phyloP scores from a whole-genome alignment of 2,113 vertebrate genomes.

The Oxyura jamaicensis region DNA sequence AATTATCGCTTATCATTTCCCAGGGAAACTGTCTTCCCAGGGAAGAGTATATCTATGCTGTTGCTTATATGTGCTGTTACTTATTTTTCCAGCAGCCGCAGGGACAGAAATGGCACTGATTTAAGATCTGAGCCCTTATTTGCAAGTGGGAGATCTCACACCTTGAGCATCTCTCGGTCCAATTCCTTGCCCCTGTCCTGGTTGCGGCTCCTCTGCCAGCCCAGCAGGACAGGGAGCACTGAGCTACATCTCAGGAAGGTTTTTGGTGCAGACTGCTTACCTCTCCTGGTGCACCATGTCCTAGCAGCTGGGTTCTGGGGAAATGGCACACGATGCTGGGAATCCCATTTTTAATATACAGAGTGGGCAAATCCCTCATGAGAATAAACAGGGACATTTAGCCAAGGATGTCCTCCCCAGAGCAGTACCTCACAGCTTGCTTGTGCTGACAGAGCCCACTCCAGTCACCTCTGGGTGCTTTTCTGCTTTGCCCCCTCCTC shows the following conservation, averaged over 20 bases:
- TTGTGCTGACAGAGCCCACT: background rate
- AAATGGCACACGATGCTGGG: background rate
- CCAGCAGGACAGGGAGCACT: background rate
- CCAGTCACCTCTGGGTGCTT: accelerated
- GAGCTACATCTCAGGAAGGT: background rate
- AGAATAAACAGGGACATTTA: background rate
- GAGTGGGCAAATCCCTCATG: background rate
- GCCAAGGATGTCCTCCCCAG: background rate
- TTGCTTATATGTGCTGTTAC: no score
- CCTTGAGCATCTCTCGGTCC: background rate
- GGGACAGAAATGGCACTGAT: accelerated
- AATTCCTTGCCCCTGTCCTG: accelerated
- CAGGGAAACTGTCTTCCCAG: accelerated
- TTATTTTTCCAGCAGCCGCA: background rate
- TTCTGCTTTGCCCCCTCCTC: background rate
- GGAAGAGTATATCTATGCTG: no score
- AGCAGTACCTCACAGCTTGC: background rate
- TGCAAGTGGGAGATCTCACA: background rate
- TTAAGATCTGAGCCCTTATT: accelerated
- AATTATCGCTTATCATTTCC: background rate
- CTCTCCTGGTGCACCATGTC: background rate
- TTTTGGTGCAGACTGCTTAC: background rate
- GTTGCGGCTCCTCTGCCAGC: no score
- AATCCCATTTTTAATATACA: background rate
- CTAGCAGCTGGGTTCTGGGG: background rate